Percentiles rank a stretch among this genome's conserved stretches.
These are phyloP conservation scores for Meiosimyza decipiens DNA, from an alignment of 2,888 invertebrate genomes.

Conservation along the genomic window DNA sequence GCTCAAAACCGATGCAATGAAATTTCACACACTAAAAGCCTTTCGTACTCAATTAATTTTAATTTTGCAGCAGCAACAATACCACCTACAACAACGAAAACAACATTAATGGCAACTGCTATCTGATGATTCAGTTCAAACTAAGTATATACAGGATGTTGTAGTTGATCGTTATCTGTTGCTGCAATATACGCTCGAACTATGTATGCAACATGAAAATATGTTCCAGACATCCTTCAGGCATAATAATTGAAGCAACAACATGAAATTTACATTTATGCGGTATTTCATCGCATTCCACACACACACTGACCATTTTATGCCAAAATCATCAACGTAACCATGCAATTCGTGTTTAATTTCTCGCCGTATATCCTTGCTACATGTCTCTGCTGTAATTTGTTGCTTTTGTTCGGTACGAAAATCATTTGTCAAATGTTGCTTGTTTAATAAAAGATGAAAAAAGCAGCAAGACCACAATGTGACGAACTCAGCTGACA, in stretches of 20 bases:
- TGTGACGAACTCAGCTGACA: conserved; percentile 34
- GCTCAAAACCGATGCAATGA: not conserved
- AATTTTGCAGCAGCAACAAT: conserved; percentile 19
- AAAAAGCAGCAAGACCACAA: conserved; percentile 43
- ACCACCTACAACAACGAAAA: not conserved
- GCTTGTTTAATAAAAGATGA: conserved; percentile 31
- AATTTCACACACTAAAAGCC: conserved; percentile 30
- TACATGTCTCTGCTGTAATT: not conserved
- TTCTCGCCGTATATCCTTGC: not conserved
- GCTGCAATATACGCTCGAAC: too few relatives aligned
- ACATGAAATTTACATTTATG: conserved; percentile 14
- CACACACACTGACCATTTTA: conserved; percentile 1
- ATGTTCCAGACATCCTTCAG: not conserved
- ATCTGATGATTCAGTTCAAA: not conserved
- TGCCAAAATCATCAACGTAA: conserved; percentile 3
- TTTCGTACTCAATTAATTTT: conserved; percentile 32
- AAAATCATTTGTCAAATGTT: conserved; percentile 35
- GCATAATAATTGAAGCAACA: not conserved
- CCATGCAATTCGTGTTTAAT: conserved; percentile 12
- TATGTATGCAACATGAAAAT: too few relatives aligned
- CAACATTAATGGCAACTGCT: not conserved
- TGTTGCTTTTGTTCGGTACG: conserved; percentile 13
- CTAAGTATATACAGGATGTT: not conserved
- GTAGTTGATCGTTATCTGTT: too few relatives aligned
- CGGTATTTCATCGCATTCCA: conserved; percentile 16